phyloP scores from a whole-genome alignment of 2,888 invertebrate species.

The Caenorhabditis zanzibari region DNA sequence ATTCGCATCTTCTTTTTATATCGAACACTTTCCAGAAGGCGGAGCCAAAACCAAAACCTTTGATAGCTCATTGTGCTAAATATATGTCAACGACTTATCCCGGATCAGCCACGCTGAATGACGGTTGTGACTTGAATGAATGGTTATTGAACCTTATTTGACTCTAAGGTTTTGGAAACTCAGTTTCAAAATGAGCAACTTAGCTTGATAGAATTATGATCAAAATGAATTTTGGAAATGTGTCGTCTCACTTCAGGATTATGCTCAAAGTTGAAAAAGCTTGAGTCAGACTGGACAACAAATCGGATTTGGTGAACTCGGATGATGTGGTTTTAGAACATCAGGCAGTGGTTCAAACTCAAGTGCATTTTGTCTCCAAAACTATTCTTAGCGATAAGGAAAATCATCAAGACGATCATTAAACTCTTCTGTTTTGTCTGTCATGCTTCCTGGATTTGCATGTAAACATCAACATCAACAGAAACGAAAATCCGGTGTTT shows the following conservation, averaged over 20 bases:
- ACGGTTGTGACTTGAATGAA: neutral
- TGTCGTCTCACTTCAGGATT: too few relatives aligned
- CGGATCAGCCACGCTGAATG: slow-evolving; percentile 11
- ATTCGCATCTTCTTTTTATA: neutral
- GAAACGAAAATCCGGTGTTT: slow-evolving; percentile 10
- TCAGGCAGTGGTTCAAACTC: neutral
- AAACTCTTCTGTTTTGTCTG: neutral
- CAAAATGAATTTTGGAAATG: too few relatives aligned
- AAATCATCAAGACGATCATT: neutral
- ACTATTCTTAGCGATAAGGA: too few relatives aligned
- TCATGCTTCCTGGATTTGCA: slow-evolving; percentile 1
- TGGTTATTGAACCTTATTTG: neutral
- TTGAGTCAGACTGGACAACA: neutral
- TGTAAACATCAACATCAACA: slow-evolving; percentile 8
- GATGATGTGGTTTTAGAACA: slow-evolving; percentile 9
- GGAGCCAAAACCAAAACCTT: slow-evolving; percentile 7
- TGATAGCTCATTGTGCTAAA: neutral
- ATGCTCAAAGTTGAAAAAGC: neutral
- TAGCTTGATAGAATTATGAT: neutral
- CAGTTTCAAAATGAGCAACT: neutral
- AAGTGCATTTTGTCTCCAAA: slow-evolving; percentile 1
- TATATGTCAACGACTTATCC: neutral
- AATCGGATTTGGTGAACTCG: neutral
- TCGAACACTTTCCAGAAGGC: neutral
- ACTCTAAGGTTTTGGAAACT: too few relatives aligned